Percentiles rank a stretch among this genome's conserved stretches.
Conservation (phyloP, 1,140 invertebrate species). For the Drosophila watanabei region DNA sequence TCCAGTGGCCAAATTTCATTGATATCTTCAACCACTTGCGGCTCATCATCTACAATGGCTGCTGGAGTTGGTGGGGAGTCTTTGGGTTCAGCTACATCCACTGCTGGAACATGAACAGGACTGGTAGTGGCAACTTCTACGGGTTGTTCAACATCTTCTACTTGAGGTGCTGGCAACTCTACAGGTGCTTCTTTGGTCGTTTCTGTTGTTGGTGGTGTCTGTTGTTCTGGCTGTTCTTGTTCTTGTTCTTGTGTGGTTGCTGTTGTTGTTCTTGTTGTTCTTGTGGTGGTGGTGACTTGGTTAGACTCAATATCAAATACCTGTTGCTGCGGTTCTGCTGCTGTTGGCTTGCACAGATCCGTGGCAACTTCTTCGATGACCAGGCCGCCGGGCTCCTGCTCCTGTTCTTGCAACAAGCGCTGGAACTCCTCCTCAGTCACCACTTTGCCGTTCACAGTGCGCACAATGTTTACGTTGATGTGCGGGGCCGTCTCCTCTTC, state of each 20-base stretch:
- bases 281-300: constrained; percentile 70
- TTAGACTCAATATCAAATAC: constrained; percentile 85
- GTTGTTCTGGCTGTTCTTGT: constrained; percentile 67
- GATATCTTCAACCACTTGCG: constrained; percentile 70
- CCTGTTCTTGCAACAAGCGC: constrained; percentile 68
- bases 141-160: constrained; percentile 83
- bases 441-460: constrained; percentile 87
- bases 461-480: constrained; percentile 90
- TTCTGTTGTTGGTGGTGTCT: constrained; percentile 67
- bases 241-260: constrained; percentile 55
- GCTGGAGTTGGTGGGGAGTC: constrained; percentile 15
- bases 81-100: constrained; percentile 53
- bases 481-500: constrained; percentile 91
- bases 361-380: constrained; percentile 82
- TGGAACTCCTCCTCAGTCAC: constrained; percentile 86
- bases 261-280: constrained; percentile 51
- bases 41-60: constrained; percentile 24
- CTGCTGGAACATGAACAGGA: constrained; percentile 79
- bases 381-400: constrained; percentile 56
- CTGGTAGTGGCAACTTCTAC: constrained; percentile 78
- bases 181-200: constrained; percentile 76
- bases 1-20: constrained; percentile 81
- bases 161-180: constrained; percentile 83
- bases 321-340: constrained; percentile 73
- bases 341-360: constrained; percentile 56